Evolutionary conservation across 2,113 vertebrate genomes (phyloP).

Genomic region (Zosterops hypoxanthus): DNA sequence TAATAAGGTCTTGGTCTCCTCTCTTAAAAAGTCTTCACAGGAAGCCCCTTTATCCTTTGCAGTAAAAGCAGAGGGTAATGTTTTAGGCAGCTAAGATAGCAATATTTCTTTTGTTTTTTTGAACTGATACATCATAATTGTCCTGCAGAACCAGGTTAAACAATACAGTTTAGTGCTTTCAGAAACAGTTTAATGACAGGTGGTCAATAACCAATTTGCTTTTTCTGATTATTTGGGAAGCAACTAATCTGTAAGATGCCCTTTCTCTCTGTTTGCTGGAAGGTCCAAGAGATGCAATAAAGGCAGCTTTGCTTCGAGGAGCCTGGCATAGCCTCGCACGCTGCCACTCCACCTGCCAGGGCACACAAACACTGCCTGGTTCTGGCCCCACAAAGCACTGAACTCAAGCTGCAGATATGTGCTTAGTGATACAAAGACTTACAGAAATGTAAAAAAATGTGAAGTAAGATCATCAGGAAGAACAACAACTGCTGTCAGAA

Average conservation of each 20-base stretch:
- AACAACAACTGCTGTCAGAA: not conserved
- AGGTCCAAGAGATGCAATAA: not conserved
- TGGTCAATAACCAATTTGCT: not conserved
- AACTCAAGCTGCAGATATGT: not conserved
- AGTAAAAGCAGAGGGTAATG: not conserved
- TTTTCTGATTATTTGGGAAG: not conserved
- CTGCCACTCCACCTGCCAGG: not conserved
- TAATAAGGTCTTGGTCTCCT: not conserved
- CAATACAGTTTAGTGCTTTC: not conserved
- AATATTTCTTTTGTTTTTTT: not conserved
- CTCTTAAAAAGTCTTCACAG: not conserved
- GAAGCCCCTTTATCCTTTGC: not conserved
- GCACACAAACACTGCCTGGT: not conserved
- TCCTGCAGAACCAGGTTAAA: not conserved
- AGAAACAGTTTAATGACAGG: not conserved
- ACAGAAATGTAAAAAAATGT: not conserved
- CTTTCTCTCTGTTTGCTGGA: not conserved
- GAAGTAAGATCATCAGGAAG: not conserved
- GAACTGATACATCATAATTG: not conserved
- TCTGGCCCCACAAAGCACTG: not conserved
- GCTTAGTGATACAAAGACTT: not conserved
- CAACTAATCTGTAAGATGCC: accelerated
- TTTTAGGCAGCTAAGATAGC: not conserved
- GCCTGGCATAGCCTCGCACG: not conserved
- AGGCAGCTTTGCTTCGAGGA: slow-evolving; percentile 9